Base-by-base conservation (phyloP, 1,140 invertebrate species). In the Antheraea pernyi region DNA sequence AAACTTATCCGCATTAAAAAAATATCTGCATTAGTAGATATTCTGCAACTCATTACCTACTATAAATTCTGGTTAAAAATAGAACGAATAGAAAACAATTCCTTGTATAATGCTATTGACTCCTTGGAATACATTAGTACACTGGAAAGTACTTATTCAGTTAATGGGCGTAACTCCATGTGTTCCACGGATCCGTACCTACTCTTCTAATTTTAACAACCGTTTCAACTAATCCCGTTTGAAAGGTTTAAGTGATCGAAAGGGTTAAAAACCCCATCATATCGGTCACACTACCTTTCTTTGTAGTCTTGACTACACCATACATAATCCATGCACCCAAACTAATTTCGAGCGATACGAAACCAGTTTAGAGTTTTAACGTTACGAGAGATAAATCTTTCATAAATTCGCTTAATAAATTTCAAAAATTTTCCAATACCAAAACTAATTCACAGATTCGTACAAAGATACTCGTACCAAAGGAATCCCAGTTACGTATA, bases 231-330 rank as follows among this genome's bases (percentile, higher is more conserved):
- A 65, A 46, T 65, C 19, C 42, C 19, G 63, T 48, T 65, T 65
- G 19, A 67, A 70, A 65, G 39, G 59, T 63, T 71, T 59, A 58
- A 67, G 53, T 30, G 19, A 59, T 39, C 42, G 65, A 63, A 75
- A 79, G 75, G 77, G 79, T 81, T 78, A 74, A 80, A 73, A 76
- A 74, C 68, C 78, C 67, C 74, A 80, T 74, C 67, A 67, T 66
- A 63, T 42, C 67, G 30, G 22, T 37, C 19, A 62, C 19, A 63
- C 42, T 19, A 22, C 19, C 65, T 67, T 59, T 48, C 37, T 46
- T 65, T 65, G 37, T 67, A 59, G 19, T 36, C 37, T 6, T 48
- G 62, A 37, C 37, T 62, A 16, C 46, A 74, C 66, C 75, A 62
- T 74, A 69, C 63, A 72, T 74, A 77, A 74, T 78, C 71, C 67